Conservation (phyloP, 2,888 invertebrate genomes). For the Carterocephalus palaemon region DNA sequence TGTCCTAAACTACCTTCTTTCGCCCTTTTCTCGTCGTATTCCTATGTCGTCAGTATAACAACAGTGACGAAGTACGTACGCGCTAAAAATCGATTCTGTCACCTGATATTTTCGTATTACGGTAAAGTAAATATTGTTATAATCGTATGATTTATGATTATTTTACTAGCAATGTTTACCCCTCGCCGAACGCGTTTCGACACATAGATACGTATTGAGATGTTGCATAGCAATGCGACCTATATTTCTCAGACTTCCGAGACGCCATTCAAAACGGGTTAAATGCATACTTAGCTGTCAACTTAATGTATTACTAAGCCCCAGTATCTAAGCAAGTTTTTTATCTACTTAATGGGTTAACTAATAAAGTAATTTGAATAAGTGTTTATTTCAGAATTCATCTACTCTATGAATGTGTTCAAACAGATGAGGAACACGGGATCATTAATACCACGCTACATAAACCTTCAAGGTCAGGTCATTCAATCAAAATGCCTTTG, state of each 20-base stretch:
- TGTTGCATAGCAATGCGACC: constrained; percentile 25
- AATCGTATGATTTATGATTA: constrained; percentile 60
- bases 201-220: constrained; percentile 28
- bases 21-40: too few species aligned
- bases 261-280: constrained; percentile 21
- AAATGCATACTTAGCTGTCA: constrained; percentile 18
- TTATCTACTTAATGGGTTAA: constrained; percentile 7
- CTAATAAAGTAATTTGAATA: constrained; percentile 9
- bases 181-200: constrained; percentile 41
- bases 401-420: too few species aligned
- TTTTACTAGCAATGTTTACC: constrained; percentile 53
- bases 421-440: too few species aligned
- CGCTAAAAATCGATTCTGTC: constrained; percentile 28
- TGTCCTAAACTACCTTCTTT: too few species aligned
- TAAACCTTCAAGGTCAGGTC: too few species aligned
- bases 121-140: constrained; percentile 59
- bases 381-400: too few species aligned
- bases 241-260: constrained; percentile 20
- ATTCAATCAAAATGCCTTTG: too few species aligned
- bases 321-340: constrained; percentile 4
- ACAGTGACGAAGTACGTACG: too few species aligned
- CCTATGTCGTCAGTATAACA: too few species aligned
- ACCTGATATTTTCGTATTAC: constrained; percentile 51
- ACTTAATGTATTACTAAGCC: constrained; percentile 15
- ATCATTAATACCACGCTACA: too few species aligned